Evolutionary conservation across 2,888 invertebrate species (phyloP), one percentile per base, ranked within the genome.

Genomic region (Cylloceria caligata): DNA sequence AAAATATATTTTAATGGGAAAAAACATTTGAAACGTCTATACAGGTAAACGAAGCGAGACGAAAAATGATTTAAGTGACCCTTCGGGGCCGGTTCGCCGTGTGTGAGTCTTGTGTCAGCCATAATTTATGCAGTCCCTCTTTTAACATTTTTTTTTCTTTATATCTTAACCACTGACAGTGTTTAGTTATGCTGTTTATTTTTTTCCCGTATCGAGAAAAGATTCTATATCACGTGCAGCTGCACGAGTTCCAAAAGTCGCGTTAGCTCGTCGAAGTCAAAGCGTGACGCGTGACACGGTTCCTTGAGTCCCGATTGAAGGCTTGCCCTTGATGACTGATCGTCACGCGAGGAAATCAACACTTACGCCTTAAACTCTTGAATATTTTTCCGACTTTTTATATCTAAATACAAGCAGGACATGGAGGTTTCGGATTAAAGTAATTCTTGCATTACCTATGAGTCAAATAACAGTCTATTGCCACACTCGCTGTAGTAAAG

Each of bases 1-100:
- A 21, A 64, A 55, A 9, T n/a, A n/a, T n/a, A n/a, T n/a, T n/a
- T n/a, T n/a, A n/a, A n/a, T 27, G 13, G 13, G 27, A 55, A n/a
- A 27, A 55, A 72, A 30, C 42, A 71, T 49, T n/a, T 19, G 6
- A 64, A 64, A 21, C 27, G 13, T 55, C 16, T 57, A 30, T n/a
- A 68, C 45, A 42, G 62, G 47, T 67, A 73, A 73, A 73, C 79
- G 79, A 68, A 68, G 73, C 79, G 73, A 73, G 67, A 79, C 60
- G 73, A 80, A 84, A 83, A 85, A 84, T 80, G 71, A 83, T 81
- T 84, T 80, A 73, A 82, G 79, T 85, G 85, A 85, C 76, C 82
- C 84, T 81, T 74, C 79, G 72, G 75, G 84, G 73, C 34, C 42
- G 45, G 69, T 80, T 80, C 55, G 30, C 30, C 30, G 27, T 30